Evolutionary conservation across 2,113 vertebrate genomes (phyloP), one percentile per base, ranked within the genome.

Genomic region (Amia ocellicauda): DNA sequence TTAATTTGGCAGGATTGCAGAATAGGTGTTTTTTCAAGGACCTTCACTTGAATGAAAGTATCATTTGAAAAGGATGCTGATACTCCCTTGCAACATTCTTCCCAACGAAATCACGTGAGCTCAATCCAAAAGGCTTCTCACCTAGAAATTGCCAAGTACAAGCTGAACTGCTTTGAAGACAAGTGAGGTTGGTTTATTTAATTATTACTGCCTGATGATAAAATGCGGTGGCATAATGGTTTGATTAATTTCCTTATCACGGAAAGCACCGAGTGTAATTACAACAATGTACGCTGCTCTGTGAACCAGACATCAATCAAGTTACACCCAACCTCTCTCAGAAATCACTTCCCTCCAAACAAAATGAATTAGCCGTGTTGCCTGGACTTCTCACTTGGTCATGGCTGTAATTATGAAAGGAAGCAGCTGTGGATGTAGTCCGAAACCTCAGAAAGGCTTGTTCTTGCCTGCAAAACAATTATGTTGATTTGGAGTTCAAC

Each of bases 211-310:
- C 85, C 81, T 80, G 76, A 69, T 76, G 82, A 88, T 82, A 78
- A 83, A 86, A 80, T 72, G 74, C 79, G 80, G 83, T 78, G 73
- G 80, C 67, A 74, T 86, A 89, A 91, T 85, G 85, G 80, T 77
- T 87, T 92, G 89, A 92, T 94, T 93, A 84, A 93, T 91, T 90
- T 88, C 81, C 89, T 90, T 89, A 91, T 92, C 88, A 69, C 70
- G 70, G 64, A 66, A 77, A 86, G 83, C 88, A 86, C 86, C 87
- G 81, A 86, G 88, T 90, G 88, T 91, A 91, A 93, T 93, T 93
- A 91, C 84, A 85, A 86, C 83, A 84, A 76, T 86, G 86, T 79
- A 80, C 88, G 84, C 68, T 68, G 77, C 85, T 86, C 79, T 75
- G 76, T 61, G 76, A 88, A 87, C 74, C 69, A 57, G 67, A 80